Evolutionary conservation across 1,140 invertebrate genomes (phyloP).

Genomic region (Drosophila mojavensis): DNA sequence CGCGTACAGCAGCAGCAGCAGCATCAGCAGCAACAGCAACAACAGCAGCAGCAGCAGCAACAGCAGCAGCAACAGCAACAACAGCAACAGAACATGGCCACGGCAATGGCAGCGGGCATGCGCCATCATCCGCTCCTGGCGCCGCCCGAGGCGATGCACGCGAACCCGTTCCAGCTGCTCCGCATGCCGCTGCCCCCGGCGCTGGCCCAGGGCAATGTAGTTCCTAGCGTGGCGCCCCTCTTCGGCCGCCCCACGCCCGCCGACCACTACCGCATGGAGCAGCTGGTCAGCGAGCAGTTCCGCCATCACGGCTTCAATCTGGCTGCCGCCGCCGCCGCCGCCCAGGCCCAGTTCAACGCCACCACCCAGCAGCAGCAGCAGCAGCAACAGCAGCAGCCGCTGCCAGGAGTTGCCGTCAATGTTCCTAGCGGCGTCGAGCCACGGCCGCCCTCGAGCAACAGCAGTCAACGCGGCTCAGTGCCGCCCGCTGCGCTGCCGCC

Average conservation of each 20-base stretch:
- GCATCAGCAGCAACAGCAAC: constrained; percentile 62
- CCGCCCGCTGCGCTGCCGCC: constrained; percentile 69
- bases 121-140: constrained; percentile 87
- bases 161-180: constrained; percentile 88
- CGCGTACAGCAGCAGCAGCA: constrained; percentile 69
- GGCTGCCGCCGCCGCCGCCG: constrained; percentile 87
- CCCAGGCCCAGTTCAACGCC: constrained; percentile 85
- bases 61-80: constrained; percentile 72
- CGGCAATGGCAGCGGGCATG: constrained; percentile 85
- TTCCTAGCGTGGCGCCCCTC: constrained; percentile 87
- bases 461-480: constrained; percentile 67
- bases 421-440: constrained; percentile 66
- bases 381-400: constrained; percentile 85
- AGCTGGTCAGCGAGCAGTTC: constrained; percentile 91
- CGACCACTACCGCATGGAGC: constrained; percentile 91
- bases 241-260: constrained; percentile 89
- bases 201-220: constrained; percentile 86
- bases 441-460: constrained; percentile 83
- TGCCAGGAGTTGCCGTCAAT: constrained; percentile 67
- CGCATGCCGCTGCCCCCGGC: constrained; percentile 87
- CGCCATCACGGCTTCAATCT: constrained; percentile 89
- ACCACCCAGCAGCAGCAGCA: constrained; percentile 41
- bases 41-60: constrained; percentile 62
- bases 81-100: constrained; percentile 85
- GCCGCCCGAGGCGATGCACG: constrained; percentile 88